Evolutionary conservation across 2,113 vertebrate genomes (phyloP).

Genomic region (Orcinus orca): DNA sequence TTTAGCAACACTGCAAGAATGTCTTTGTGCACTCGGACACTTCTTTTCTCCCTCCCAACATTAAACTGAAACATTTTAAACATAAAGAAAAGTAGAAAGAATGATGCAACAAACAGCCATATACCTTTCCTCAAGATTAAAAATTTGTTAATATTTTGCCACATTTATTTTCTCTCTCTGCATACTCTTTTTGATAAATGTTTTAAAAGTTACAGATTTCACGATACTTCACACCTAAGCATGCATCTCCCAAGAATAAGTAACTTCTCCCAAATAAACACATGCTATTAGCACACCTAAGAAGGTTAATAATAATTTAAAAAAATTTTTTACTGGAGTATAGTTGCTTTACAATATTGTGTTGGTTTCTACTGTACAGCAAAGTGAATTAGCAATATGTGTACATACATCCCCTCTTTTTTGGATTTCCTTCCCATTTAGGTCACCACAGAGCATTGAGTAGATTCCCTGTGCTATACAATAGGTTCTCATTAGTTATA

Average conservation of each 20-base stretch:
- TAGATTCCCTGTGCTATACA: no score
- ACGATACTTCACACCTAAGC: neutral
- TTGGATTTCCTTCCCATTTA: no score
- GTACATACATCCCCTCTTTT: no score
- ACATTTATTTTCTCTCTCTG: neutral
- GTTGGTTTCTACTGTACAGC: no score
- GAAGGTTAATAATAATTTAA: neutral
- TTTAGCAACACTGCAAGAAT: neutral
- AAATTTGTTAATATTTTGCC: neutral
- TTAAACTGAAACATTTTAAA: neutral
- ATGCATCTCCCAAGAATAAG: neutral
- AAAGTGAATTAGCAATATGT: no score
- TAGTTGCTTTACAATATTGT: no score
- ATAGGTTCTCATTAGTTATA: no score
- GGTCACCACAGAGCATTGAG: no score
- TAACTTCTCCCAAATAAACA: neutral
- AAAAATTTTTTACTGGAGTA: no score
- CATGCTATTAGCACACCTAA: neutral
- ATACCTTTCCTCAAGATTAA: neutral
- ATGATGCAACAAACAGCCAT: neutral
- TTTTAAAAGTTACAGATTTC: neutral
- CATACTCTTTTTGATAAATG: neutral
- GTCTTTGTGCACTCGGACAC: neutral
- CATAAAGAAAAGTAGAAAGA: neutral
- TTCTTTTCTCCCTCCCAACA: neutral